These are phyloP conservation scores for Sturnus vulgaris DNA, from an alignment of 2,113 vertebrate species.

Conservation along the genomic window DNA sequence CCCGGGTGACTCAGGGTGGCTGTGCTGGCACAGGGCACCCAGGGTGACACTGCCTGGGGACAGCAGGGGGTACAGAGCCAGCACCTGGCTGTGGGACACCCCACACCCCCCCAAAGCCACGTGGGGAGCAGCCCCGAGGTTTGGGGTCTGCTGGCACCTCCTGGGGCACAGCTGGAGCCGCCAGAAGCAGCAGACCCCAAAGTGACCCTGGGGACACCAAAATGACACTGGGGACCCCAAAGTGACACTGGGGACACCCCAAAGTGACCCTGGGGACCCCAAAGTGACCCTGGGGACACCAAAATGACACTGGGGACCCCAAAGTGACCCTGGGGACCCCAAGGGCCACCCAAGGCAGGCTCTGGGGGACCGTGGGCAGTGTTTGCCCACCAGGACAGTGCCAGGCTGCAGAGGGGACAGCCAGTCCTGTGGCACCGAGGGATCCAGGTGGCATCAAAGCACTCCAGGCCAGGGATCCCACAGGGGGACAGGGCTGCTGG, in stretches of 20 bases:
- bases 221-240: no score
- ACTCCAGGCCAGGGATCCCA: background rate
- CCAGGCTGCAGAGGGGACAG: background rate
- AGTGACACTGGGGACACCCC: background rate
- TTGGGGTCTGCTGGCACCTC: background rate
- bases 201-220: no score
- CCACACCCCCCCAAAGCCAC: background rate
- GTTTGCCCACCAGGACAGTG: rapidly evolving
- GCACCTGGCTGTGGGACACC: background rate
- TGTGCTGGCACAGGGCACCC: background rate
- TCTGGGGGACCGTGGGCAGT: background rate
- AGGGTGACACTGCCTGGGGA: background rate
- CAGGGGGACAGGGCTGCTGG: background rate
- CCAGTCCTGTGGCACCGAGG: background rate
- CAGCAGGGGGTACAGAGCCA: background rate
- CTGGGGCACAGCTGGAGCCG: background rate
- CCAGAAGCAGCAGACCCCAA: no score
- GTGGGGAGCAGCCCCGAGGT: rapidly evolving
- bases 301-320: no score
- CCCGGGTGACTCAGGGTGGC: background rate
- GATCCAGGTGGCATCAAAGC: background rate
- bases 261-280: no score
- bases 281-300: no score
- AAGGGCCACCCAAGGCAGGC: background rate
- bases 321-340: background rate